Evolutionary conservation across 2,888 invertebrate genomes (phyloP).

Genomic region (Achlya flavicornis): DNA sequence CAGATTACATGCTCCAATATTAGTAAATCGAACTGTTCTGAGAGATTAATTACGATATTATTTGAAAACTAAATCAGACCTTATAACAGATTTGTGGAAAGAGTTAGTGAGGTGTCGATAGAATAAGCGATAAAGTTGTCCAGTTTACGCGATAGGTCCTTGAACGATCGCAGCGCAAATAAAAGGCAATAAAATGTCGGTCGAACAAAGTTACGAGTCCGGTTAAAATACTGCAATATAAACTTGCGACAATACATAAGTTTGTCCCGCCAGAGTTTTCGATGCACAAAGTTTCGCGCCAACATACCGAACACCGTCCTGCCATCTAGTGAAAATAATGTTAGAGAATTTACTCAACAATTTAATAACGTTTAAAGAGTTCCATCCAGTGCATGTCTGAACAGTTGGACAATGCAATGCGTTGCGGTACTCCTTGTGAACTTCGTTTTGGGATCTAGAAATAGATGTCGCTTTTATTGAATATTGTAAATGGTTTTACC

Average conservation of each 20-base stretch:
- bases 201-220: conserved; percentile 1
- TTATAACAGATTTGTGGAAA: neutral
- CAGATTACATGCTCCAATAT: too few relatives aligned
- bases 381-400: neutral
- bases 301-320: neutral
- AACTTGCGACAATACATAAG: conserved; percentile 2
- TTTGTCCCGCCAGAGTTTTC: neutral
- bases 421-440: neutral
- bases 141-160: conserved; percentile 3
- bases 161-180: conserved; percentile 2
- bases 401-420: neutral
- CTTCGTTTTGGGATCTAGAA: neutral
- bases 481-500: neutral
- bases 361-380: neutral
- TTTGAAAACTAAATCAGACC: neutral
- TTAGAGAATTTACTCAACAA: neutral
- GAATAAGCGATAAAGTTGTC: neutral
- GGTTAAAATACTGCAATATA: conserved; percentile 9
- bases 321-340: conserved; percentile 5
- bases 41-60: neutral
- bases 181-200: neutral
- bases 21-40: too few relatives aligned
- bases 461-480: conserved; percentile 1
- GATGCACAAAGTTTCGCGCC: neutral
- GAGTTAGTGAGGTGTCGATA: neutral